Base-by-base conservation (phyloP, 2,888 invertebrate species). In the Lasioglossum oenotherae region DNA sequence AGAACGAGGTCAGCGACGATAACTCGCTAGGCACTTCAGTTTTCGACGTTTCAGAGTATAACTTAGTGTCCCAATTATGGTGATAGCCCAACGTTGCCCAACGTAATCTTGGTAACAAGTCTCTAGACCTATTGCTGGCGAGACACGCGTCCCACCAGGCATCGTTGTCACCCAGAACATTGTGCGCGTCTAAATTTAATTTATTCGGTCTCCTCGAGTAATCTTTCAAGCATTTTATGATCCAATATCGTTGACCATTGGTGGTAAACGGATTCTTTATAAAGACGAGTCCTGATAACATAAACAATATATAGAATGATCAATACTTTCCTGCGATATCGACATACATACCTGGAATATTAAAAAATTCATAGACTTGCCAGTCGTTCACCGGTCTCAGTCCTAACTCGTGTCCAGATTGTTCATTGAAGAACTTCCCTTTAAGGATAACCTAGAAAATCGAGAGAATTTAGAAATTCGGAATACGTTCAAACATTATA, bases 61-160 rank as follows among this genome's bases (percentile, higher is more conserved):
- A 97, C 96, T 99, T 99, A 79, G 98, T 98, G 92, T 99, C 97
- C 99, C 99, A 99, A 95, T 99, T 97, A 95, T 99, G 99, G 95
- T 99, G 99, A 94, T 99, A 99, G 23, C 99, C 99, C 57, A 99
- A 95, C 0, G 99, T 99, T 1, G 98, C 97, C 99, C 99, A 99
- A 91, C 99, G 96, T 91, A 99, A 94, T 92, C 97, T 96, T 73
- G 96, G 94, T 53, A 95, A 83, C n/a, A 96, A 89, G 41, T 91
- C 81, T 41, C 87, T 89, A 1, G 90, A 88, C 81, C 88, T 88
- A n/a, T 87, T 81, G 27, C 84, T 44, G 57, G 93, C 92, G 93
- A 96, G 95, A 93, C 96, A 96, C 88, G 96, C 95, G 88, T 96
- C 95, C 98, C 98, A 97, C 98, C 97, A 96, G 89, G 96, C 95